Base-by-base conservation (phyloP, 1,140 invertebrate species). In the Drosophila burlai region DNA sequence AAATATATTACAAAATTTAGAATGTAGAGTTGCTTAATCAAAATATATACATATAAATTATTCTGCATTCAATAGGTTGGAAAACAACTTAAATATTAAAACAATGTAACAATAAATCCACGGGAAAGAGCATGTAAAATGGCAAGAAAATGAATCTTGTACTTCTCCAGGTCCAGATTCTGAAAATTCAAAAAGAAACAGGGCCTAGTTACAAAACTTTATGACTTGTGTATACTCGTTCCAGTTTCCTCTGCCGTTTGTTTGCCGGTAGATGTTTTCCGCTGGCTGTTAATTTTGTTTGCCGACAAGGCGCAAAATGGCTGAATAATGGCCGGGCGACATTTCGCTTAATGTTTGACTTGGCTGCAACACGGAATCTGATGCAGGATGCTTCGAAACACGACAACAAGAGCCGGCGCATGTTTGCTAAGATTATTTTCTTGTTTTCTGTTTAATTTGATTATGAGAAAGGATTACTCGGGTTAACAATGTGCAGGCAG, bases 341-440 rank as follows among this genome's bases (percentile, higher is more conserved):
- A 85, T 81, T 77, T 78, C 73, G 65, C 71, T 77, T 74, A 57
- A 77, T 80, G 59, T 77, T 77, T 67, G 75, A 77, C 63, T 76
- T 67, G 63, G 42, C 43, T 76, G 72, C 69, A 73, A 60, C 61
- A 76, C 16, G 26, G 55, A 77, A 77, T 40, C 24, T 61, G 62
- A 76, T 57, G 73, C 74, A 68, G 57, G 71, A 68, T 60, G 62
- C 63, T 31, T 4, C 54, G 36, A 49, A 57, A 68, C 36, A 57
- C 43, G 26, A 66, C 29, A 15, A 52, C 46, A 76, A 38, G 36
- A 47, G 43, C 38, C 49, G n/a, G 31, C 26, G 15, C 47, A 61
- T 76, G 73, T 61, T 68, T 34, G 73, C 64, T 68, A 69, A 68
- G 74, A 68, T 43, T 68, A 68, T 77, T 68, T 77, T 68, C 55